Percentiles rank a stretch among this genome's conserved stretches.
Evolutionary conservation across 2,113 vertebrate species (phyloP).

Genomic region (Protobothrops flavoviridis): DNA sequence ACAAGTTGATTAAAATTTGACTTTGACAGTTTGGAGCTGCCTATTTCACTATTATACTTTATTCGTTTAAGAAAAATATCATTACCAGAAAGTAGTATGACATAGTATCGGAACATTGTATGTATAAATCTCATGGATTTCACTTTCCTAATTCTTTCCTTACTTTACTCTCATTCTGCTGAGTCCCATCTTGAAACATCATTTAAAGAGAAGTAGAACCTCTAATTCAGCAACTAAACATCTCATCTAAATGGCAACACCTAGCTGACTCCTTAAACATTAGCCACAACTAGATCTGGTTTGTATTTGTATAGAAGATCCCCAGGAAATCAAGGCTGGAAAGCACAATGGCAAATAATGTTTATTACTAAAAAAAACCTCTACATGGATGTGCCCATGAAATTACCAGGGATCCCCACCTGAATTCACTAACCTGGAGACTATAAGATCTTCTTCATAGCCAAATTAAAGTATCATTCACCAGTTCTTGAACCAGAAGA

Average conservation of each 20-base stretch:
- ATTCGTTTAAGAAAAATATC: not conserved
- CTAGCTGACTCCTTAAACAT: not conserved
- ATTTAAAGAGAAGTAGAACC: not conserved
- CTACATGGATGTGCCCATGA: not conserved
- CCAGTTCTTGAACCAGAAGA: not conserved
- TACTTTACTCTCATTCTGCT: not conserved
- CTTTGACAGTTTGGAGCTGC: not conserved
- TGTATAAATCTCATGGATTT: not conserved
- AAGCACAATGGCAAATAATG: not conserved
- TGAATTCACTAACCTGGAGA: not conserved
- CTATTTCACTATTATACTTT: not conserved
- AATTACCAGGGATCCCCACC: not conserved
- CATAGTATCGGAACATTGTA: not conserved
- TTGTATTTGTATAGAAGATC: not conserved
- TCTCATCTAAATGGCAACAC: not conserved
- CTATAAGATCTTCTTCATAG: not conserved
- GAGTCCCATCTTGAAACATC: not conserved
- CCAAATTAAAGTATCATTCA: not conserved
- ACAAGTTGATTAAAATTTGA: not conserved
- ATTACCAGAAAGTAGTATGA: not conserved
- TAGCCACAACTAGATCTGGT: not conserved
- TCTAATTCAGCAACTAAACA: not conserved
- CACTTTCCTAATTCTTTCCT: not conserved
- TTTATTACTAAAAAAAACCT: not conserved
- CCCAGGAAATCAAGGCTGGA: not conserved